Conservation (phyloP, 1,140 invertebrate species). For the Lepidostoma basale region DNA sequence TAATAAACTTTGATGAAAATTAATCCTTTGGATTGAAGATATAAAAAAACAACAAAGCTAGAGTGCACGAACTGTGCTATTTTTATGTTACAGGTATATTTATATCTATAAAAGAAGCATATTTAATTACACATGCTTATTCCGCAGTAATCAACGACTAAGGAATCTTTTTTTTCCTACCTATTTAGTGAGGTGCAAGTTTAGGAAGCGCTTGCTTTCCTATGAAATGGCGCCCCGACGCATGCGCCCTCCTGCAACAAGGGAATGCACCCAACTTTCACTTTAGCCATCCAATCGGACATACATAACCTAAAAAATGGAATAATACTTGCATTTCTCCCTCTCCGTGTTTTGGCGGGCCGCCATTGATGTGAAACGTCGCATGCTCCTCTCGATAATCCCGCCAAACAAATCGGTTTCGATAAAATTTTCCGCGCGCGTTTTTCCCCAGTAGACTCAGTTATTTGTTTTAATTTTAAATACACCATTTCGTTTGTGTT, state of each 20-base stretch:
- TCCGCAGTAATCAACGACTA: no score
- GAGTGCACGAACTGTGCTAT: no score
- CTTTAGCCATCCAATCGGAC: background rate
- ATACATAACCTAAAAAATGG: constrained; percentile 27
- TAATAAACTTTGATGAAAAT: no score
- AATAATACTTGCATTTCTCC: constrained; percentile 11
- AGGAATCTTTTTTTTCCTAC: no score
- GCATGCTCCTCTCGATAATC: background rate
- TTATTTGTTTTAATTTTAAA: background rate
- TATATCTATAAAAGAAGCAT: no score
- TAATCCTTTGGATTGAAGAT: no score
- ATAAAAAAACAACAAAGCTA: no score
- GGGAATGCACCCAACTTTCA: constrained; percentile 35
- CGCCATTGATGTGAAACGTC: constrained; percentile 14
- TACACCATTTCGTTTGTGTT: constrained; percentile 1
- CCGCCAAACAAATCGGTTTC: background rate
- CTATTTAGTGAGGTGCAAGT: no score
- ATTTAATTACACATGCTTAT: no score
- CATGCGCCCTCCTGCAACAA: constrained; percentile 18
- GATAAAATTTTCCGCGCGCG: background rate
- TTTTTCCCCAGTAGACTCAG: background rate
- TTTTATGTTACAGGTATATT: no score
- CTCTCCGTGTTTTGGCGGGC: constrained; percentile 13
- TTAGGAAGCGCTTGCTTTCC: background rate
- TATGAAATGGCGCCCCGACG: constrained; percentile 7